Evolutionary conservation across 2,113 vertebrate genomes (phyloP).

Genomic region (Phalacrocorax aristotelis): DNA sequence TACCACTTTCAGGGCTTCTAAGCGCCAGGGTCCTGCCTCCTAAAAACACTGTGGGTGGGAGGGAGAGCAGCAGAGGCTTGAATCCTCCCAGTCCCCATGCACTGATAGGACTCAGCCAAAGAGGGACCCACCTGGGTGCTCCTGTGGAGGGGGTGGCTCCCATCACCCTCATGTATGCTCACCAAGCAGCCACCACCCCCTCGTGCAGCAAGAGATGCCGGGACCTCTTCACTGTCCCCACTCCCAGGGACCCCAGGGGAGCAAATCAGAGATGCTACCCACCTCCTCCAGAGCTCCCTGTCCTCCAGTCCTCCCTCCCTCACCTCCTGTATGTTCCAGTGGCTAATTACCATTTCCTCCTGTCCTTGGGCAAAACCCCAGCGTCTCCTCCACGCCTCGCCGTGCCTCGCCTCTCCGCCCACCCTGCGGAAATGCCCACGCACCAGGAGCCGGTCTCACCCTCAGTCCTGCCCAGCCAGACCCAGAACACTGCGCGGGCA

Average conservation of each 20-base stretch:
- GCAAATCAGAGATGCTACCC: background rate
- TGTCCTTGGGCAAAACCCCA: conserved; percentile 1
- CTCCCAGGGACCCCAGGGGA: background rate
- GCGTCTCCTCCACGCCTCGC: background rate
- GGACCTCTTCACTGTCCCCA: accelerated
- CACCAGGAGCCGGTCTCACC: background rate
- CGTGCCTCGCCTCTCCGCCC: background rate
- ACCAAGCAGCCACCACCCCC: background rate
- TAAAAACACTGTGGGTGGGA: background rate
- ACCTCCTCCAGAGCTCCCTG: background rate
- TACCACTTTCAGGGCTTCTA: background rate
- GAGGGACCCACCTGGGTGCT: background rate
- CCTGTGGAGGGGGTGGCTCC: background rate
- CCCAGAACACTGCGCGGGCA: accelerated
- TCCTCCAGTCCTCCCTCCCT: background rate
- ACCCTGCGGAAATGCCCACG: background rate
- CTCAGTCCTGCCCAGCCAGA: accelerated
- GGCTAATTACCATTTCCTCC: background rate
- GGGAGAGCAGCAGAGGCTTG: background rate
- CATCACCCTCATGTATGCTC: background rate
- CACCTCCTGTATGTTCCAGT: background rate
- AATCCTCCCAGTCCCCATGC: background rate
- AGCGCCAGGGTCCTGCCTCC: background rate
- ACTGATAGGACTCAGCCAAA: background rate
- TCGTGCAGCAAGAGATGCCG: accelerated